phyloP scores from a whole-genome alignment of 2,888 invertebrate species.

The Eurytoma californica region DNA sequence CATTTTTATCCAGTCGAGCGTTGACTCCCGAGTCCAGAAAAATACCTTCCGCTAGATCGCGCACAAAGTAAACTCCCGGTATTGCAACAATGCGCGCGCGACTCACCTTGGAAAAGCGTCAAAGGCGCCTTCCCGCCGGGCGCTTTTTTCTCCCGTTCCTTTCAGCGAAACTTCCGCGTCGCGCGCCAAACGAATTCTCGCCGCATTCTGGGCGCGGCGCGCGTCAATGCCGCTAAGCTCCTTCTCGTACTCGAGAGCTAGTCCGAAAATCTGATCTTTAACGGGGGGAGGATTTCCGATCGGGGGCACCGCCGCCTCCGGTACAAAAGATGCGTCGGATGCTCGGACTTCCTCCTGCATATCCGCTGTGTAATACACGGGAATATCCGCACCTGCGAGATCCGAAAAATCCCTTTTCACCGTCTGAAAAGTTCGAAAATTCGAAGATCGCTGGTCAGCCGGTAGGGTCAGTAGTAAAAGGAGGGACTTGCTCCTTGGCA shows the following conservation, averaged over 20 bases:
- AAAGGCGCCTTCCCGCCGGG: not conserved
- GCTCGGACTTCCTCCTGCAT: too few relatives aligned
- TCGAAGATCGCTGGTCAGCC: too few relatives aligned
- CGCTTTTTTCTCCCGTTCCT: not conserved
- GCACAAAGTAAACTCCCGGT: constrained; percentile 1
- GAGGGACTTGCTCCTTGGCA: too few relatives aligned
- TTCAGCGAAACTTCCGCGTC: constrained; percentile 5
- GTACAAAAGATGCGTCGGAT: not conserved
- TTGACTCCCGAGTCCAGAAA: not conserved
- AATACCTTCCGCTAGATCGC: not conserved
- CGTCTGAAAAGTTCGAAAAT: too few relatives aligned
- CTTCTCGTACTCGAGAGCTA: not conserved
- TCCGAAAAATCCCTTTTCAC: too few relatives aligned
- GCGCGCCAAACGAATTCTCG: constrained; percentile 28
- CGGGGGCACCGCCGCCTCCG: too few relatives aligned
- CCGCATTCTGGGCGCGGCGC: not conserved
- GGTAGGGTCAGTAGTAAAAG: too few relatives aligned
- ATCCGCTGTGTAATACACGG: too few relatives aligned
- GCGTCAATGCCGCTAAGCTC: constrained; percentile 4
- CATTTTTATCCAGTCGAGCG: too few relatives aligned
- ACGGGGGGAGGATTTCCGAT: not conserved
- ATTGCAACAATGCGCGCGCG: not conserved
- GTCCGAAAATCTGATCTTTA: constrained; percentile 33
- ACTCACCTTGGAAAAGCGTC: not conserved
- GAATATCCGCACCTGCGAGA: too few relatives aligned